Base-by-base conservation (phyloP, 2,113 vertebrate species). In the Silurus meridionalis region DNA sequence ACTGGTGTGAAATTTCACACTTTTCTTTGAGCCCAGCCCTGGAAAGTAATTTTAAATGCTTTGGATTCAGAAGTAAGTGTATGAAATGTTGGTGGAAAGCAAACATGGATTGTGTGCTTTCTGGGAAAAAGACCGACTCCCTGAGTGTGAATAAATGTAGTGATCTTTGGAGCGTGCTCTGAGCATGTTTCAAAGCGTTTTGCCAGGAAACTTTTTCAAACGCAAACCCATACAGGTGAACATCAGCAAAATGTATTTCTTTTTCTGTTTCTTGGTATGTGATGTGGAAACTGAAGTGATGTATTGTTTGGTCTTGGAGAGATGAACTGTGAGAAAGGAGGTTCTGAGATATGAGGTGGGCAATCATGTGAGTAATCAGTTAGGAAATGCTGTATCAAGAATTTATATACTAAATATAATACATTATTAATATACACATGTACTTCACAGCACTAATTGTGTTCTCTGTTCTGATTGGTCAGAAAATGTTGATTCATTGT, bases 41-140 rank as follows among this genome's bases (percentile, higher is more conserved):
- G 72, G 21, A 85, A 64, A 80, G 25, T 63, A 17, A 80, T 58
- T 69, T 52, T 53, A 77, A 84, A 84, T 75, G 75, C 11, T 17
- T 3, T 57, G 83, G 55, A 8, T 75, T 74, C 52, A 48, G n/a
- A 46, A 48, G 67, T 58, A 52, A 55, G 72, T 58, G 6, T 21
- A 63, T 53, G 71, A 53, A 75, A 61, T 75, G 72, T n/a, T 19
- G n/a, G 48, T 23, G 8, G 23, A 19, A 60, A 78, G 55, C 67
- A 79, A 78, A 77, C 57, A 8, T 14, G 28, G 66, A 37, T 58
- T 71, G 57, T 74, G 71, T 50, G 71, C 46, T 50, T 21, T 50
- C 46, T 74, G 71, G 71, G 17, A 74, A 50, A 50, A 74, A 50
- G 64, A 21, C 13, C 25, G 46, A 72, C 17, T 72, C 14, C 28